Evolutionary conservation across 2,888 invertebrate genomes (phyloP).

Genomic region (Oasisia sp.): DNA sequence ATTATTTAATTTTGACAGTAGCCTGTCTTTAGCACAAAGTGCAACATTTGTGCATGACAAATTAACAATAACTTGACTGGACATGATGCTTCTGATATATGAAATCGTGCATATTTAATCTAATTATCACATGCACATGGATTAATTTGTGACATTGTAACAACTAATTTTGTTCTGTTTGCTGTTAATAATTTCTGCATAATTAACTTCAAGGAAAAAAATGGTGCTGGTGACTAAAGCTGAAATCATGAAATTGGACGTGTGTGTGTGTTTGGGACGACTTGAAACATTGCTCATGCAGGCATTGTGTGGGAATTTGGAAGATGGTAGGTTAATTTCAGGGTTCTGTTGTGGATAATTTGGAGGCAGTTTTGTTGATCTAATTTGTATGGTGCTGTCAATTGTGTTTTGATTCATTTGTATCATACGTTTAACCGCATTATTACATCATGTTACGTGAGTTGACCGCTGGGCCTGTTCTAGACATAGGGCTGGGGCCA

Average conservation of each 20-base stretch:
- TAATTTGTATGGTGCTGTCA: constrained; percentile 3
- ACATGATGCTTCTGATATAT: background rate
- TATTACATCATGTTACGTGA: background rate
- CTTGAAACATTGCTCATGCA: background rate
- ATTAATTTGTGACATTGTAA: background rate
- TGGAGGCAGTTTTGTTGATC: background rate
- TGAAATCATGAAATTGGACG: background rate
- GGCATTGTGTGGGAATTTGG: background rate
- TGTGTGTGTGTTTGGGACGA: background rate
- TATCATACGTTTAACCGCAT: background rate
- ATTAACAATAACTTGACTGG: background rate
- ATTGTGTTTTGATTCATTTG: background rate
- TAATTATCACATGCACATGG: background rate
- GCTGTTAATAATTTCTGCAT: background rate
- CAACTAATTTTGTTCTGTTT: constrained; percentile 1
- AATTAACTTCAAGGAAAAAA: background rate
- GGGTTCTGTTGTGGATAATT: background rate
- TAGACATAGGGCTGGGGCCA: background rate
- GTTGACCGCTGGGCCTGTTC: background rate
- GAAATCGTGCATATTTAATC: background rate
- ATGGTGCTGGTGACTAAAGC: background rate
- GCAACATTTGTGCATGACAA: background rate
- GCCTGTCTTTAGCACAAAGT: background rate
- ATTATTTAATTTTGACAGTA: background rate
- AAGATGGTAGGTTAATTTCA: constrained; percentile 1